Evolutionary conservation across 2,113 vertebrate species (phyloP), one percentile per base, ranked within the genome.

Genomic region (Periophthalmodon schlosseri): DNA sequence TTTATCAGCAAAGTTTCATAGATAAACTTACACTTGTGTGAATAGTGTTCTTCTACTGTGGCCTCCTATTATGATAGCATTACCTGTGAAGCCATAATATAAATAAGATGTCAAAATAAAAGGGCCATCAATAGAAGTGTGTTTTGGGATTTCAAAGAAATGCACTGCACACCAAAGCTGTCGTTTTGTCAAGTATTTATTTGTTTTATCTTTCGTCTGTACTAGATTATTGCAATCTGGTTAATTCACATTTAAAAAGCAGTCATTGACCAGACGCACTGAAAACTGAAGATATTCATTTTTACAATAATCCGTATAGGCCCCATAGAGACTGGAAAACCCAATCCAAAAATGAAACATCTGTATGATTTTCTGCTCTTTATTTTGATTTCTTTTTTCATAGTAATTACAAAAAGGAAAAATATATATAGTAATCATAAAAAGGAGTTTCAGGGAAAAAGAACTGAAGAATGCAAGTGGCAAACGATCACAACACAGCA

Each of bases 171-270:
- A 93, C 94, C 89, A 86, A 91, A 83, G 91, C 91, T 95, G 94
- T 97, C 97, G 95, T 96, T 97, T 97, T 89, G 82, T 90, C 89
- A 88, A 93, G 93, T 91, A 91, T 94, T 93, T 92, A 90, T 93
- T 93, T 87, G 77, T 92, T 90, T 88, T 87, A 76, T 86, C 72
- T 93, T 94, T 90, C 90, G 87, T 96, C 94, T 95, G 95, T 96
- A 96, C 96, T 96, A 95, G 95, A 96, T 91, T 96, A 97, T 96
- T 97, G 96, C 95, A 95, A 95, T 97, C 96, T 96, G 96, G 95
- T 96, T 95, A 95, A 96, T 95, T 97, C 96, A 97, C 97, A 96
- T 96, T 97, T 96, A 96, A 95, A 96, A 97, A 97, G 95, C 95
- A 96, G 92, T 93, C 92, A 95, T 96, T 96, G 96, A 97, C 96